phyloP scores from a whole-genome alignment of 2,113 vertebrate species.

The Serinus canaria region DNA sequence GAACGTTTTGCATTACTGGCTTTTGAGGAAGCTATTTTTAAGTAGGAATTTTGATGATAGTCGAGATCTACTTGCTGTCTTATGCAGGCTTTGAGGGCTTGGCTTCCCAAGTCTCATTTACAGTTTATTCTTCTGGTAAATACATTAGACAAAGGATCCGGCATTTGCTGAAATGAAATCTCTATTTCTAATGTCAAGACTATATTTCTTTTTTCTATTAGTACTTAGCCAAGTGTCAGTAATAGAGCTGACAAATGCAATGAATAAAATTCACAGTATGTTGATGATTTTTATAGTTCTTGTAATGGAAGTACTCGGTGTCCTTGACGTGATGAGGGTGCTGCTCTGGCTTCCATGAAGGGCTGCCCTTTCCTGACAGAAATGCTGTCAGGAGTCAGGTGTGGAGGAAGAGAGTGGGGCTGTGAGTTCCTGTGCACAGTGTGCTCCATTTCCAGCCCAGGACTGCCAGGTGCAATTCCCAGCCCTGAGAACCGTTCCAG shows the following conservation, averaged over 20 bases:
- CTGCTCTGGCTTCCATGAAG: background rate
- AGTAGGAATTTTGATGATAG: background rate
- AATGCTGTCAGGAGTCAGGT: background rate
- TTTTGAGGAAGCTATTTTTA: background rate
- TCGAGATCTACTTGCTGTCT: background rate
- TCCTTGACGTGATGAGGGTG: background rate
- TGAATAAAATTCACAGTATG: background rate
- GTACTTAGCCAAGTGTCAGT: background rate
- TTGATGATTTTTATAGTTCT: slow-evolving; percentile 23
- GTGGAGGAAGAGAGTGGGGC: background rate
- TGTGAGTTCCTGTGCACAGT: background rate
- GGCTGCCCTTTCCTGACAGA: background rate
- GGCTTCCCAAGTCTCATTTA: background rate
- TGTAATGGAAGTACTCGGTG: slow-evolving; percentile 6
- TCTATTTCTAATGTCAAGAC: background rate
- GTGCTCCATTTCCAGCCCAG: background rate
- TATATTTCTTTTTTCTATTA: background rate
- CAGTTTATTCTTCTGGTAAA: background rate
- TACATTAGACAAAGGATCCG: background rate
- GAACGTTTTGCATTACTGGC: background rate
- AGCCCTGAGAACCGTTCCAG: background rate
- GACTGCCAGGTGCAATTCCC: background rate
- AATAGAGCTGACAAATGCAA: background rate
- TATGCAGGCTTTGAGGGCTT: background rate
- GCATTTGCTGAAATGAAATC: background rate